These are phyloP conservation scores for Gymnothorax reevesii DNA, from an alignment of 2,797 vertebrate species.

Conservation along the genomic window DNA sequence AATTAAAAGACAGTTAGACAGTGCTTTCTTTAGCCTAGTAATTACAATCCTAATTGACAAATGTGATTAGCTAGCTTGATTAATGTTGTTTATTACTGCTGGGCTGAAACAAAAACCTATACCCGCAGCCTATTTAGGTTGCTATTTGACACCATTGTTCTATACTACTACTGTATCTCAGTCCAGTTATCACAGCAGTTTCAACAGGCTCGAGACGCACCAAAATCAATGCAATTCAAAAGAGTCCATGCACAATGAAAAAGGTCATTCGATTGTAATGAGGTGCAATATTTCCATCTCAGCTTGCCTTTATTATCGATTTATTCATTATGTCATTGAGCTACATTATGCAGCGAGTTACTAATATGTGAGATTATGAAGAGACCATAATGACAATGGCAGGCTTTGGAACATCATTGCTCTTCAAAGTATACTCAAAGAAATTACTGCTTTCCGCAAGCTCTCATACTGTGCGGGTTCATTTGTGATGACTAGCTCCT, in stretches of 20 bases:
- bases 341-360: background rate
- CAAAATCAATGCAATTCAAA: background rate
- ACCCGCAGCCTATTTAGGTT: too few relatives aligned
- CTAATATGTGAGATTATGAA: background rate
- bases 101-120: too few relatives aligned
- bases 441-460: background rate
- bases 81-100: too few relatives aligned
- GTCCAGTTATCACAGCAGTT: background rate
- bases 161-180: background rate
- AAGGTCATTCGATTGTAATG: background rate
- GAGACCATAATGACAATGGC: background rate
- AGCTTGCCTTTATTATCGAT: conserved; percentile 23
- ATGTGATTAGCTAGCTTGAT: too few relatives aligned
- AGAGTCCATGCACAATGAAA: background rate
- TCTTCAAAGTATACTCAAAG: background rate
- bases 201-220: background rate
- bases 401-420: background rate
- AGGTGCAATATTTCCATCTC: background rate
- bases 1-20: too few relatives aligned
- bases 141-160: too few relatives aligned
- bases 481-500: conserved; percentile 34
- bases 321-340: conserved; percentile 22
- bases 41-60: too few relatives aligned
- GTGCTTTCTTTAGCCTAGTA: too few relatives aligned
- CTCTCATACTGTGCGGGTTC: background rate